Base-by-base conservation (phyloP, 2,888 invertebrate genomes). In the Margaritifera margaritifera region DNA sequence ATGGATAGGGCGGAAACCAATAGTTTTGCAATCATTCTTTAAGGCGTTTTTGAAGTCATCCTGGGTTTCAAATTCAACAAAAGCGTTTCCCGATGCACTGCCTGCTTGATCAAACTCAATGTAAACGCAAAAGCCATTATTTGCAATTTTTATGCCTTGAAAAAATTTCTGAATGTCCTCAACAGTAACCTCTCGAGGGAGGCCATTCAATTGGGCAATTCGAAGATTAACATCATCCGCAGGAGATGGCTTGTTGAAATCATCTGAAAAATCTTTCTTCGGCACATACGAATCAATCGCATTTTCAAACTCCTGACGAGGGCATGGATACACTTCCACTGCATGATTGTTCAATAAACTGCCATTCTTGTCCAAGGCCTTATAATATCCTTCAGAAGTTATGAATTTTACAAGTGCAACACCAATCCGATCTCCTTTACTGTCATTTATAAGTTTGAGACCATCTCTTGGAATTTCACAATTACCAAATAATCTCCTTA, bases 121-220 rank as follows among this genome's bases (percentile, higher is more conserved):
- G 93, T 93, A 68, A 93, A 94, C 70, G 8, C 82, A 77, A 31
- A 74, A 72, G 93, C 92, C 78, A 54, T 80, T 80, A 18, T 83
- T 74, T 93, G 92, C 62, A 93, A 95, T 90, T 92, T 95, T 94
- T 83, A 98, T 93, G 84, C 96, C 97, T 83, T 93, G 93, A 92
- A 99, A 98, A 92, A 94, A 98, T 90, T 95, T 94, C 77, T 96
- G 94, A 91, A 99, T 96, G 91, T 99, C 98, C 4, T 80, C 77
- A 51, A 70, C 71, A 11, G 74, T 80, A 19, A 80, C 77, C 64
- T 79, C 78, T 56, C 70, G 72, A 1, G 83, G 81, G 52, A 85
- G 74, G n/a, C 78, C 75, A 59, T 74, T 78, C 4, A 86, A 59
- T 59, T 75, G 76, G 4, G 82, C 71, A 57, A 84, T 72, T 62